phyloP scores from a whole-genome alignment of 2,888 invertebrate genomes.

The Hirtodrosophila alboralis region DNA sequence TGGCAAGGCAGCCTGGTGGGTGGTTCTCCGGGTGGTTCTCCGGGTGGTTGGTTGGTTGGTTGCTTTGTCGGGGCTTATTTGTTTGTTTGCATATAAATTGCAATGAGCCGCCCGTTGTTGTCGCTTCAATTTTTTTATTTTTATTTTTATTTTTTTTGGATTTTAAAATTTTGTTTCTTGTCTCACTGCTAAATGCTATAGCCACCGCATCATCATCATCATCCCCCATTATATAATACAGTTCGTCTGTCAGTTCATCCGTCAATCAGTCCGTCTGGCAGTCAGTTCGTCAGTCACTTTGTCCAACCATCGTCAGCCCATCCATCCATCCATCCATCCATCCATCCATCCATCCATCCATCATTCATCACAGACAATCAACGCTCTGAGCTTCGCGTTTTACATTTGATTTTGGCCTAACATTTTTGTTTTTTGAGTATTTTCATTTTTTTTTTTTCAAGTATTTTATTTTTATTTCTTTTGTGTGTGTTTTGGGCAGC shows the following conservation, averaged over 20 bases:
- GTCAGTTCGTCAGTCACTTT: constrained; percentile 24
- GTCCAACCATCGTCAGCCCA: constrained; percentile 21
- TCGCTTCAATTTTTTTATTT: constrained; percentile 30
- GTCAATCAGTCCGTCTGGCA: constrained; percentile 26
- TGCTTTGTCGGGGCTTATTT: constrained; percentile 64
- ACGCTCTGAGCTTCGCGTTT: constrained; percentile 50
- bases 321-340: constrained; percentile 16
- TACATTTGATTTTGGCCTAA: constrained; percentile 54
- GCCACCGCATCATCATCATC: constrained; percentile 25
- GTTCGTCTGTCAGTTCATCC: constrained; percentile 10
- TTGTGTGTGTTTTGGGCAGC: background rate
- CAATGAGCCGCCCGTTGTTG: constrained; percentile 58
- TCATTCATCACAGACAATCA: constrained; percentile 71
- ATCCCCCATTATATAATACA: constrained; percentile 1
- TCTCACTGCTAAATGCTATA: constrained; percentile 65
- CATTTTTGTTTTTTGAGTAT: constrained; percentile 19
- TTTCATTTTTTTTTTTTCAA: constrained; percentile 6
- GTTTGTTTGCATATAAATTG: constrained; percentile 79
- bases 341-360: constrained; percentile 18
- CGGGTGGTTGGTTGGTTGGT: constrained; percentile 14
- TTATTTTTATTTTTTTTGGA: constrained; percentile 40
- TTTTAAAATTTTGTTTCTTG: constrained; percentile 52
- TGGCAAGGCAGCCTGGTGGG: constrained; percentile 6
- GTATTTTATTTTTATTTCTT: constrained; percentile 1
- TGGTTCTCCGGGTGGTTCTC: constrained; percentile 21